Percentiles rank a stretch among this genome's conserved stretches.
These are phyloP conservation scores for Falco naumanni DNA, from an alignment of 2,797 vertebrate species.

Conservation along the genomic window DNA sequence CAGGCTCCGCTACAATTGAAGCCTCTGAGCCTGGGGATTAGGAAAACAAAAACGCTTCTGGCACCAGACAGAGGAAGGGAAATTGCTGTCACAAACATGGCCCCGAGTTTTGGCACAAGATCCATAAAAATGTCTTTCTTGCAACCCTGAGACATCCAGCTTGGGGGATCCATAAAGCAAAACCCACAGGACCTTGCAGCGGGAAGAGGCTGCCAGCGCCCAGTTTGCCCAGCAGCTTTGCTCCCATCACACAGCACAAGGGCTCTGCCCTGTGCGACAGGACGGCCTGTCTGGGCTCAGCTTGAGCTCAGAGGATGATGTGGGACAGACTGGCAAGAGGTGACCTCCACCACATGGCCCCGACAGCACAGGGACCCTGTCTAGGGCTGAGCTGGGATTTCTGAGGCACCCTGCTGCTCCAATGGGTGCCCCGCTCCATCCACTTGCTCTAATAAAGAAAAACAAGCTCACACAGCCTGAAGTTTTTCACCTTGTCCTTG, in stretches of 20 bases:
- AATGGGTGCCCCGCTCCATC: fast-evolving
- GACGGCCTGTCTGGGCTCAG: fast-evolving
- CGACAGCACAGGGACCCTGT: neutral
- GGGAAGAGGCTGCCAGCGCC: neutral
- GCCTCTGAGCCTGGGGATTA: neutral
- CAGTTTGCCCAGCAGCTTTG: neutral
- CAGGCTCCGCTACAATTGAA: neutral
- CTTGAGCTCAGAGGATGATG: neutral
- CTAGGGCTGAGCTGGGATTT: neutral
- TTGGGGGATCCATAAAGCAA: neutral
- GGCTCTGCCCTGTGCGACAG: neutral
- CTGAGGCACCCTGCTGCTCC: fast-evolving
- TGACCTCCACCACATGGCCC: neutral
- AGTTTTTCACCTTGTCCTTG: neutral
- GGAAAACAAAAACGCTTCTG: neutral
- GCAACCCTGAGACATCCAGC: neutral
- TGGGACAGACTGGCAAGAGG: neutral
- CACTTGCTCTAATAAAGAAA: neutral
- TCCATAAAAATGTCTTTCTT: neutral
- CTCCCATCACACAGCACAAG: fast-evolving
- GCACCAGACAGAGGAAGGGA: neutral
- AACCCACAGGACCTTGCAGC: neutral
- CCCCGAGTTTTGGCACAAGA: neutral
- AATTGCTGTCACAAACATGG: neutral
- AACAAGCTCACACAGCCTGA: neutral